Percentiles rank a stretch among this genome's conserved stretches.
Conservation (phyloP, 2,113 vertebrate genomes). For the Syngnathus typhle region DNA sequence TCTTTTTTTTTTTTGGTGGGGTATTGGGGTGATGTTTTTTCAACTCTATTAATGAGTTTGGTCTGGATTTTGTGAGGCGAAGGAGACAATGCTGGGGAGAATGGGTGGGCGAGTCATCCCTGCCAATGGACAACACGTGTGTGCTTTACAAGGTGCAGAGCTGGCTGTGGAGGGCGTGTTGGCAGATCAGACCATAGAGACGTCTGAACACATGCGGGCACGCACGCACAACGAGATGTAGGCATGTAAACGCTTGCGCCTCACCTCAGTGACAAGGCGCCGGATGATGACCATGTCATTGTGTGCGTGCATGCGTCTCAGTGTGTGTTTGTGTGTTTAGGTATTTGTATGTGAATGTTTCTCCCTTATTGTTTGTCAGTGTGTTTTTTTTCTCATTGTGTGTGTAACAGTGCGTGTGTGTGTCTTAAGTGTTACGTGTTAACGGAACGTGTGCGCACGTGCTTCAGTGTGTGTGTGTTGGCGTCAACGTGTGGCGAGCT, state of each 20-base stretch:
- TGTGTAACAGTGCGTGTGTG: not conserved
- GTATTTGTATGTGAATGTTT: too few species aligned
- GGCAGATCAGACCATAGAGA: slow-evolving; percentile 45
- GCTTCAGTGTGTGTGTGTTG: not conserved
- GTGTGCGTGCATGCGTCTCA: slow-evolving; percentile 1
- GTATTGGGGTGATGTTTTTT: too few species aligned
- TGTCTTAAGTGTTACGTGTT: not conserved
- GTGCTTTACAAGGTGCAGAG: slow-evolving; percentile 60
- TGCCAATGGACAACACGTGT: slow-evolving; percentile 26
- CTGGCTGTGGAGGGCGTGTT: slow-evolving; percentile 52
- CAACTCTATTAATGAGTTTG: not conserved
- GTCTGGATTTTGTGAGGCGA: not conserved
- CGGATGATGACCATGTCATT: slow-evolving; percentile 31
- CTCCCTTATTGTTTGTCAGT: too few species aligned
- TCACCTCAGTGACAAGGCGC: slow-evolving; percentile 52
- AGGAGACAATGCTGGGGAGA: slow-evolving; percentile 16
- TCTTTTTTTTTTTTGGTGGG: not conserved
- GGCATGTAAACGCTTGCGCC: slow-evolving; percentile 22
- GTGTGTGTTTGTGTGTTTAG: not conserved
- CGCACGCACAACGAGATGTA: slow-evolving; percentile 16
- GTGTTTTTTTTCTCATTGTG: too few species aligned
- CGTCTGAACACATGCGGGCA: slow-evolving; percentile 11
- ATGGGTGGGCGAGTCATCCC: not conserved
- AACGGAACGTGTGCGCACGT: not conserved
- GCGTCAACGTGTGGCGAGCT: too few species aligned